Conservation (phyloP, 2,888 invertebrate genomes). For the Acanthoscelides obtectus region DNA sequence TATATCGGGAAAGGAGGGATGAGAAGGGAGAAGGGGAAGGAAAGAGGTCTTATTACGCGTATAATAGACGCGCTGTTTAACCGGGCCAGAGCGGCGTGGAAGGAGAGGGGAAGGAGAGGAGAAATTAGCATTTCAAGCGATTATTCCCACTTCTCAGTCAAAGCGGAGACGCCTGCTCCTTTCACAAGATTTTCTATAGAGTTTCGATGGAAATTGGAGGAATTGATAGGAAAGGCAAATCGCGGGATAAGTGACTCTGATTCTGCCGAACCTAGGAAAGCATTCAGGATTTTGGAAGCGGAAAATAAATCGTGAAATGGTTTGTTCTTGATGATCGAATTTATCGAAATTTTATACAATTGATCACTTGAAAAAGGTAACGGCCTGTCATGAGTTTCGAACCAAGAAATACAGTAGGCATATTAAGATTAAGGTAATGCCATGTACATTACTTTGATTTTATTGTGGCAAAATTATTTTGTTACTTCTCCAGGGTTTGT, state of each 20-base stretch:
- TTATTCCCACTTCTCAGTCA: background rate
- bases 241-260: background rate
- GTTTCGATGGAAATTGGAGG: no score
- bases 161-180: no score
- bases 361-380: no score
- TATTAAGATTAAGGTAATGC: no score
- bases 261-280: background rate
- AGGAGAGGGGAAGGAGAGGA: background rate
- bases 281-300: background rate
- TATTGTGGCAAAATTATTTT: no score
- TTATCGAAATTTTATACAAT: no score
- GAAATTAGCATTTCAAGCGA: background rate
- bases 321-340: background rate
- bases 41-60: constrained; percentile 51
- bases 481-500: no score
- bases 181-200: no score
- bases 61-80: constrained; percentile 51
- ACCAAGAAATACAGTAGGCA: no score
- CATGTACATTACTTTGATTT: no score
- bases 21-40: constrained; percentile 18
- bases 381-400: no score
- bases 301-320: background rate
- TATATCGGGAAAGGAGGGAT: background rate
- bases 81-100: constrained; percentile 34
- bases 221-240: background rate